Evolutionary conservation across 2,113 vertebrate species (phyloP).

Genomic region (Nothobranchius kuhntae): DNA sequence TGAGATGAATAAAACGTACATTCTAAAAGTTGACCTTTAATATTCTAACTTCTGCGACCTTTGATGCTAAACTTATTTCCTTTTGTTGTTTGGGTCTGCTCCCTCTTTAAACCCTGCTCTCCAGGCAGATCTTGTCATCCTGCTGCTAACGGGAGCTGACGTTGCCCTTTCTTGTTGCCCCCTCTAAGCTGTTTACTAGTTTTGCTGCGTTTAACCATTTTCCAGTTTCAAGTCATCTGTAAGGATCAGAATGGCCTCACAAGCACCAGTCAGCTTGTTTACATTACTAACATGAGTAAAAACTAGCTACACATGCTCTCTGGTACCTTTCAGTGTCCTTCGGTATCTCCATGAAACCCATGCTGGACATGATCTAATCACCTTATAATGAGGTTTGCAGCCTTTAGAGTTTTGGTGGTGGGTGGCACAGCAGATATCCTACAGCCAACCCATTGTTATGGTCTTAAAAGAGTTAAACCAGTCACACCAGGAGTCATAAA

Average conservation of each 20-base stretch:
- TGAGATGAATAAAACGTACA: background rate
- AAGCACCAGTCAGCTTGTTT: background rate
- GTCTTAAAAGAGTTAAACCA: conserved; percentile 38
- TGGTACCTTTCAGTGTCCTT: no score
- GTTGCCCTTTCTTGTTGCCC: background rate
- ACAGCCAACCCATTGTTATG: background rate
- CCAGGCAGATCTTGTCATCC: conserved; percentile 36
- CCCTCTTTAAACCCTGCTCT: conserved; percentile 30
- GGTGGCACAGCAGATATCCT: background rate
- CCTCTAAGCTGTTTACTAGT: conserved; percentile 33
- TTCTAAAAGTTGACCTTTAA: background rate
- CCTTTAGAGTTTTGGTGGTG: background rate
- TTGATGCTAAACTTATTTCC: conserved; percentile 2
- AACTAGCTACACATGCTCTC: no score
- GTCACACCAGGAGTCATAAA: conserved; percentile 24
- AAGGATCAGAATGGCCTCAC: background rate
- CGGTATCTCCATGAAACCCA: background rate
- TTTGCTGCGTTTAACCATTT: conserved; percentile 6
- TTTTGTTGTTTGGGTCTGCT: conserved; percentile 9
- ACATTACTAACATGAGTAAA: background rate
- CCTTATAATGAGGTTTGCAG: background rate
- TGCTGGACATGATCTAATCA: background rate
- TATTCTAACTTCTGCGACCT: background rate
- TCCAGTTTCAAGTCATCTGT: background rate
- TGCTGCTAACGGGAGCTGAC: conserved; percentile 24